These are phyloP conservation scores for Chrysaora quinquecirrha DNA, from an alignment of 30 jellyfish, hydroid and myxozoan species.

Conservation along the genomic window DNA sequence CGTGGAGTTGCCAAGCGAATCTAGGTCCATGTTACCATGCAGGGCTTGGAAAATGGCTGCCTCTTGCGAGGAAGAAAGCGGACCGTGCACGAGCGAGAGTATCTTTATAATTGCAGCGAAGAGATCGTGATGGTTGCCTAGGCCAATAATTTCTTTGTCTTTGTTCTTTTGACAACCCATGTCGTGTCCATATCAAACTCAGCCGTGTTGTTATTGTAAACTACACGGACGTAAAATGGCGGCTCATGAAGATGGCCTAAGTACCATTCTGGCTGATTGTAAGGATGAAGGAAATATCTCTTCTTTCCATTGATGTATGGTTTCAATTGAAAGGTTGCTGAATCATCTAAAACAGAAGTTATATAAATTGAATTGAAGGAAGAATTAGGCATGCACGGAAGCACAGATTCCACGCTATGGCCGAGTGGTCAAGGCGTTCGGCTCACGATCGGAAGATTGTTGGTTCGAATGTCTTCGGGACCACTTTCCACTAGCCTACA, in stretches of 20 bases:
- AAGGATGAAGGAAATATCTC: constrained; percentile 50
- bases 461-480: no score
- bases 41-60: constrained; percentile 63
- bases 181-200: constrained; percentile 64
- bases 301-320: constrained; percentile 43
- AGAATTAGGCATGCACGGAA: no score
- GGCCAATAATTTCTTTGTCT: constrained; percentile 40
- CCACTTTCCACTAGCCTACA: no score
- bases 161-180: constrained; percentile 46
- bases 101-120: constrained; percentile 55
- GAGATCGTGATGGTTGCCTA: constrained; percentile 56
- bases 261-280: constrained; percentile 74
- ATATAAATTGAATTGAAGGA: not conserved
- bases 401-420: no score
- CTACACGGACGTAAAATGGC: constrained; percentile 74
- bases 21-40: constrained; percentile 55
- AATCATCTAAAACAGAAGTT: constrained; percentile 32
- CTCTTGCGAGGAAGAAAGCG: constrained; percentile 35
- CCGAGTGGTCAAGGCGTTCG: no score
- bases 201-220: constrained; percentile 74
- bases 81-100: constrained; percentile 65
- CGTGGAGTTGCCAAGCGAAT: constrained; percentile 49
- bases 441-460: no score
- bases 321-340: constrained; percentile 65
- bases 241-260: constrained; percentile 74